Evolutionary conservation across 1,140 invertebrate species (phyloP).

Genomic region (Brachionus angularis): DNA sequence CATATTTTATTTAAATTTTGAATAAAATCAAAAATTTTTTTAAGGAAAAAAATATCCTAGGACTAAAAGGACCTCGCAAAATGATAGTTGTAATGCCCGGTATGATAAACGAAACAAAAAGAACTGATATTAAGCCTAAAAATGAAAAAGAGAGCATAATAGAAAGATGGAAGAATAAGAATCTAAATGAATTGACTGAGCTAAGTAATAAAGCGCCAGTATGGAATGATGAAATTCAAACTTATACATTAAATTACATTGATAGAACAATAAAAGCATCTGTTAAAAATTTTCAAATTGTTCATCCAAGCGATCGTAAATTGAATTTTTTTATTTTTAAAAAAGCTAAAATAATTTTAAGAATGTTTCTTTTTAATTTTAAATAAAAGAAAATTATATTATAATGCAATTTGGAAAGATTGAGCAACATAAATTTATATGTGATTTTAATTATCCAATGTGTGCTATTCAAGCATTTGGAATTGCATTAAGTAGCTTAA

Average conservation of each 20-base stretch:
- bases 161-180: slow-evolving; percentile 70
- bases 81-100: slow-evolving; percentile 96
- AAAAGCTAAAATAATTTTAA: neutral
- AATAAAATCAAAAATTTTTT: too few species aligned
- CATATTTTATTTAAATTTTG: too few species aligned
- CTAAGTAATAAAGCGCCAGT: slow-evolving; percentile 97
- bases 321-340: slow-evolving; percentile 42
- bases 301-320: slow-evolving; percentile 88
- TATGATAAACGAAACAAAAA: slow-evolving; percentile 59
- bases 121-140: slow-evolving; percentile 59
- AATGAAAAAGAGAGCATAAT: slow-evolving; percentile 63
- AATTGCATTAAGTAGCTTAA: slow-evolving; percentile 94
- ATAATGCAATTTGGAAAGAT: slow-evolving; percentile 98
- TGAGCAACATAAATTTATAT: slow-evolving; percentile 93
- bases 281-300: slow-evolving; percentile 99
- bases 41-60: slow-evolving; percentile 94
- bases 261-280: slow-evolving; percentile 98
- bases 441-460: slow-evolving; percentile 95
- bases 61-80: slow-evolving; percentile 93
- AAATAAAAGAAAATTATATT: slow-evolving; percentile 76
- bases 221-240: slow-evolving; percentile 99
- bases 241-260: slow-evolving; percentile 98
- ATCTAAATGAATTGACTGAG: slow-evolving; percentile 85
- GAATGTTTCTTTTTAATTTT: slow-evolving; percentile 46
- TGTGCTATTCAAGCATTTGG: slow-evolving; percentile 96